phyloP scores from a whole-genome alignment of 2,797 vertebrate genomes.

The Gastrophryne carolinensis region DNA sequence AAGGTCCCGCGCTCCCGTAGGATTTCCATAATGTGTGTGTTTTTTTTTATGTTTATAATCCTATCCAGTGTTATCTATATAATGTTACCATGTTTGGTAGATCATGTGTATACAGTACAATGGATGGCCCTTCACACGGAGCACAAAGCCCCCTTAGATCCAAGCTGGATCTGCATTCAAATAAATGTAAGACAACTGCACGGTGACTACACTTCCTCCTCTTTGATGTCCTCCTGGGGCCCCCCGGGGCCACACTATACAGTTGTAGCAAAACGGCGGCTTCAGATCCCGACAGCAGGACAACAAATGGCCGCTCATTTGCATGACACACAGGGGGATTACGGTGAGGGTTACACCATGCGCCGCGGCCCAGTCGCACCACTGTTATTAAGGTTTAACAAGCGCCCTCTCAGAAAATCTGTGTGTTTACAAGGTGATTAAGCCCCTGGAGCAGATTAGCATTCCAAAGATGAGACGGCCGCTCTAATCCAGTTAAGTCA shows the following conservation, averaged over 20 bases:
- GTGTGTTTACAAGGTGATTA: constrained; percentile 56
- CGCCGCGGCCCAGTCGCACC: constrained; percentile 49
- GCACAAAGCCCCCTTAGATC: constrained; percentile 70
- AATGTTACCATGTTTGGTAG: constrained; percentile 51
- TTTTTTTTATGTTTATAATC: no score
- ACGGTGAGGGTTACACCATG: constrained; percentile 53
- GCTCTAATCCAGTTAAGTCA: constrained; percentile 12
- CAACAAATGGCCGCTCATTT: constrained; percentile 59
- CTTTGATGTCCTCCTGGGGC: constrained; percentile 70
- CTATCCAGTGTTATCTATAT: no score
- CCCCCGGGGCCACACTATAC: constrained; percentile 61
- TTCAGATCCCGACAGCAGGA: constrained; percentile 56
- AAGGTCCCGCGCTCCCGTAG: constrained; percentile 58
- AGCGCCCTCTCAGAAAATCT: constrained; percentile 54
- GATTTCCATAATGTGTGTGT: neutral
- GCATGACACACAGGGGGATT: constrained; percentile 55
- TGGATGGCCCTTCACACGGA: constrained; percentile 39
- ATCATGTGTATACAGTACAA: constrained; percentile 53
- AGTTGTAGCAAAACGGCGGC: constrained; percentile 52
- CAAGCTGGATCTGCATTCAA: constrained; percentile 59
- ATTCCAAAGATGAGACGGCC: constrained; percentile 46
- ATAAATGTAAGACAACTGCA: constrained; percentile 60
- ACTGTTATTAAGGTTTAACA: constrained; percentile 48
- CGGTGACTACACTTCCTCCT: constrained; percentile 65
- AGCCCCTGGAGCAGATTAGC: constrained; percentile 48